phyloP scores from a whole-genome alignment of 2,888 invertebrate genomes.

The Trisateles emortualis region DNA sequence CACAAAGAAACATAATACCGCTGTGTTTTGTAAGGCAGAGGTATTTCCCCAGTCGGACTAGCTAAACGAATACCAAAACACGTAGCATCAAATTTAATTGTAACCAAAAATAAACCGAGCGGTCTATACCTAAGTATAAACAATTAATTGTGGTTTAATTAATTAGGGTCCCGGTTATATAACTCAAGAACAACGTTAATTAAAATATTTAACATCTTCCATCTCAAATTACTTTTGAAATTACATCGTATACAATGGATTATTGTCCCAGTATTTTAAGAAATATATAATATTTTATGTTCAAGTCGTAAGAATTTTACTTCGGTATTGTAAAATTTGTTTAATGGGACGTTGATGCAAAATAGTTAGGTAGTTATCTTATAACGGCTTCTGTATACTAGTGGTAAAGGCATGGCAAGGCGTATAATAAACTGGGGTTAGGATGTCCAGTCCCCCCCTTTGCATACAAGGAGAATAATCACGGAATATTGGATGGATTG shows the following conservation, averaged over 20 bases:
- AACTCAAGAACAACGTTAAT: slow-evolving; percentile 36
- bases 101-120: not conserved
- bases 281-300: not conserved
- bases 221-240: slow-evolving; percentile 31
- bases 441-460: too few relatives aligned
- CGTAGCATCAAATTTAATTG: not conserved
- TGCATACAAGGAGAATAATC: too few relatives aligned
- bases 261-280: slow-evolving; percentile 9
- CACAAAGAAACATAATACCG: too few relatives aligned
- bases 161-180: slow-evolving; percentile 51
- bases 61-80: not conserved
- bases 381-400: too few relatives aligned
- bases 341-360: not conserved
- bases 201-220: slow-evolving; percentile 15
- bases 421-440: too few relatives aligned
- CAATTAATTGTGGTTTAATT: slow-evolving; percentile 49
- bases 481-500: too few relatives aligned
- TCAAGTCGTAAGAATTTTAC: not conserved
- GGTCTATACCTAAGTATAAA: not conserved
- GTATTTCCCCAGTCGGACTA: too few relatives aligned
- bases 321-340: not conserved
- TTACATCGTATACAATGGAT: slow-evolving; percentile 19
- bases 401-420: too few relatives aligned
- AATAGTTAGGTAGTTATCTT: not conserved
- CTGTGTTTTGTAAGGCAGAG: too few relatives aligned